Base-by-base conservation (phyloP, 2,888 invertebrate genomes). In the Magallana nippona region DNA sequence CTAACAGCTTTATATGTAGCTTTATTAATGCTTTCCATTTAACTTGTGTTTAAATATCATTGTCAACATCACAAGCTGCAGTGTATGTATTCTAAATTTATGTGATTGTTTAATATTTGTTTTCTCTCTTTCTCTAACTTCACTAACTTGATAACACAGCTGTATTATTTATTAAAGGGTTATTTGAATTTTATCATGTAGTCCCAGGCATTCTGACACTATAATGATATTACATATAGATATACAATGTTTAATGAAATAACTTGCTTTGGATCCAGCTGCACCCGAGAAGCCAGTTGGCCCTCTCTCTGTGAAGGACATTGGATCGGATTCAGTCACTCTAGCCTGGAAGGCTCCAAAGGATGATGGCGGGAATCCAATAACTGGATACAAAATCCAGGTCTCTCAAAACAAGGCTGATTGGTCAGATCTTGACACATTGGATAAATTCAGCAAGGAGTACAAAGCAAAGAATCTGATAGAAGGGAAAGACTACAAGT, bases 401-500 rank as follows among this genome's bases (percentile, higher is more conserved):
- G 82, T 91, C 79, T 90, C 91, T 13, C 84, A 84, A 17, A 90
- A 91, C 71, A 97, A 98, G 83, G 97, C 97, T 58, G 98, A 98
- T 10, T 99, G 98, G 98, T 95, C 98, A 93, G 96, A 97, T 85
- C 98, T 98, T 87, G 96, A 97, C 93, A 97, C 97, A 92, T 98
- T 98, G 97, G 98, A 98, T 94, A 88, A 89, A 83, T 89, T 91
- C 81, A 89, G 88, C 55, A 90, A 91, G 86, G 88, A 90, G 71
- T 87, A 89, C 85, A 90, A 89, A 55, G 92, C 91, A 8, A 91
- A 88, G 27, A 90, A 93, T 80, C 88, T 94, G 79, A 86, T 84
- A 2, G 91, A 92, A 62, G 91, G 91, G 63, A 89, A 91, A 55
- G 87, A 89, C 57, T 94, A 94, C 85, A 88, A 91, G 83, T 94